Evolutionary conservation across 2,113 vertebrate species (phyloP), one percentile per base, ranked within the genome.

Genomic region (Calypte anna): DNA sequence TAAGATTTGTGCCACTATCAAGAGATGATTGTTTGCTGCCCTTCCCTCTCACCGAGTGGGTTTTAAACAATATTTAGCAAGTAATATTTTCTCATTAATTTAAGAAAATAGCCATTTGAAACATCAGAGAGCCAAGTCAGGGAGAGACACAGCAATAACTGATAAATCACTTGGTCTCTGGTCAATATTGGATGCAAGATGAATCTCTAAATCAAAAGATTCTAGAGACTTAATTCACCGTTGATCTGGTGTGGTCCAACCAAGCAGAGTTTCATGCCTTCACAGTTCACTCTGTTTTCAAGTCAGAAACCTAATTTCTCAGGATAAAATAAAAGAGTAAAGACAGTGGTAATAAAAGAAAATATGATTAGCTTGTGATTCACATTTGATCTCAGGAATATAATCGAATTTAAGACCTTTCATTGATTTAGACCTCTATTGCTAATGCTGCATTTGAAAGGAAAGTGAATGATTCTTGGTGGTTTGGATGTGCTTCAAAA

Each of bases 341-440:
- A 95, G 95, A 93, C 75, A 93, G 85, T 75, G 90, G 85, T 96
- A 95, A 96, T 95, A 91, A 94, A 95, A 87, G 92, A 87, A 95
- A 96, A 96, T 90, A 92, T 83, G 51, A 96, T 96, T 96, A 94
- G 91, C 92, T 91, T 88, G 84, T 96, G 96, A 95, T 96, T 96
- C 94, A 93, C 95, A 96, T 97, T 93, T 96, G 95, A 96, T 96
- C 93, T 92, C 92, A 96, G 89, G 92, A 86, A 90, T 72, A 93
- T 94, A 96, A 97, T 93, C 94, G 90, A 91, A 97, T 97, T 87
- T 94, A 94, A 93, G 91, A 72, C 59, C 82, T 96, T 94, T 94
- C 96, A 94, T 94, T 96, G 92, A 91, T 91, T 97, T 96, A 95
- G 79, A 93, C 90, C 85, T 93, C 83, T 93, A 70, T 59, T 91